phyloP scores from a whole-genome alignment of 2,888 invertebrate genomes.

The Plemyria rubiginata region DNA sequence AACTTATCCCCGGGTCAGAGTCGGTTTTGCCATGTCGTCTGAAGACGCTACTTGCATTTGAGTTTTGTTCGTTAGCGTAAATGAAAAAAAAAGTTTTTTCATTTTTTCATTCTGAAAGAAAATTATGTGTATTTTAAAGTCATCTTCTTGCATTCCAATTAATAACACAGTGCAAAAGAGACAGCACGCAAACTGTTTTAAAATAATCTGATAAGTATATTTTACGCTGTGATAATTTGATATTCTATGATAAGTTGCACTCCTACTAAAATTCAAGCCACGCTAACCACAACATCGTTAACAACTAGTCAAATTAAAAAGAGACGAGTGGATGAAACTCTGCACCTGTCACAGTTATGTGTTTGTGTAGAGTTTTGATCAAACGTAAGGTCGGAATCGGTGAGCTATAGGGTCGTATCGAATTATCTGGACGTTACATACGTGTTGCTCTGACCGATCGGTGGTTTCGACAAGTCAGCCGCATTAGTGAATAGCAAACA shows the following conservation, averaged over 20 bases:
- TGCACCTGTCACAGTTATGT: not conserved
- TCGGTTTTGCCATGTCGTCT: constrained; percentile 34
- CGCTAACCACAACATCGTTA: constrained; percentile 32
- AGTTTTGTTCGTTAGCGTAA: constrained; percentile 24
- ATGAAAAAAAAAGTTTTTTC: constrained; percentile 4
- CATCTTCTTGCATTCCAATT: constrained; percentile 32
- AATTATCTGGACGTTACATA: constrained; percentile 25
- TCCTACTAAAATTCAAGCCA: constrained; percentile 20
- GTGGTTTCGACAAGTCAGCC: constrained; percentile 8
- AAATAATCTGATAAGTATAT: constrained; percentile 28
- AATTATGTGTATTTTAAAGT: constrained; percentile 13
- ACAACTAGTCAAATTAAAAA: constrained; percentile 58
- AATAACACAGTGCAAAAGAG: constrained; percentile 22
- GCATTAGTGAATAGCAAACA: constrained; percentile 15
- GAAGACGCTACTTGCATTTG: constrained; percentile 30
- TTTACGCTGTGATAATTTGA: constrained; percentile 34
- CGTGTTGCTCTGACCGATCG: constrained; percentile 21
- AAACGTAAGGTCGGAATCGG: constrained; percentile 38
- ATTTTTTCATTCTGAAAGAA: constrained; percentile 11
- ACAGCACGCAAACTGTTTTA: constrained; percentile 14
- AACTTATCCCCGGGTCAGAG: constrained; percentile 10
- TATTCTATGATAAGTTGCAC: constrained; percentile 27
- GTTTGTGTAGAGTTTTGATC: constrained; percentile 8
- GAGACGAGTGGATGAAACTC: constrained; percentile 9
- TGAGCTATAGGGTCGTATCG: constrained; percentile 38